Percentiles rank a stretch among this genome's conserved stretches.
Evolutionary conservation across 2,113 vertebrate species (phyloP).

Genomic region (Sylvicapra grimmia): DNA sequence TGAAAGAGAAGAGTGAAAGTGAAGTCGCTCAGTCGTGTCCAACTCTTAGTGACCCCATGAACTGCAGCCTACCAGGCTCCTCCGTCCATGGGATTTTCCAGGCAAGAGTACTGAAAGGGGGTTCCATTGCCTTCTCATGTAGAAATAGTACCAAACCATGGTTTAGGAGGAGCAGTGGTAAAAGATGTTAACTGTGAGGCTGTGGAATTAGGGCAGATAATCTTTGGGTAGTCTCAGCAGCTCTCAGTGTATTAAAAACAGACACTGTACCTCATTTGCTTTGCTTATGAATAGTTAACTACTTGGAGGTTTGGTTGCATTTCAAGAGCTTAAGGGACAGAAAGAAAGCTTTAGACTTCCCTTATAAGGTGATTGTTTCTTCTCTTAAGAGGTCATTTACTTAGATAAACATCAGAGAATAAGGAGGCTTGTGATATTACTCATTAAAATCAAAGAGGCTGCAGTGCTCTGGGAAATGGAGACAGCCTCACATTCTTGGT

Average conservation of each 20-base stretch:
- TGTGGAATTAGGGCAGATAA: not conserved
- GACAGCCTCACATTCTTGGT: not conserved
- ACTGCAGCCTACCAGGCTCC: too few relatives aligned
- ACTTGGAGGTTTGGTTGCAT: slow-evolving; percentile 30
- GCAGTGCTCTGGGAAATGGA: not conserved
- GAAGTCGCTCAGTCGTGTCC: too few relatives aligned
- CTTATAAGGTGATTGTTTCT: slow-evolving; percentile 54
- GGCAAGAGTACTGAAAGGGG: too few relatives aligned
- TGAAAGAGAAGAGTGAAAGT: too few relatives aligned
- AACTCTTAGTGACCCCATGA: too few relatives aligned
- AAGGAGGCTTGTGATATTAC: not conserved
- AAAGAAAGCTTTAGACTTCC: slow-evolving; percentile 20
- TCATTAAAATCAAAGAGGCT: slow-evolving; percentile 32
- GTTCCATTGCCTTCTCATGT: not conserved
- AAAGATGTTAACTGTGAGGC: not conserved
- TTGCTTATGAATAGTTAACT: slow-evolving; percentile 23
- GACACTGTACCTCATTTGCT: slow-evolving; percentile 1
- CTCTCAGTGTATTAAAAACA: not conserved
- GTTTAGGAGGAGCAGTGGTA: not conserved
- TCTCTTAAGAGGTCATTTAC: not conserved
- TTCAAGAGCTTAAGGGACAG: slow-evolving; percentile 24
- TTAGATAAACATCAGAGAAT: slow-evolving; percentile 53
- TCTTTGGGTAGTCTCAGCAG: not conserved
- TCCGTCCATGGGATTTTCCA: too few relatives aligned
- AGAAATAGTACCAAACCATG: not conserved